phyloP scores from a whole-genome alignment of 2,113 vertebrate genomes.

The Peucedramus taeniatus region DNA sequence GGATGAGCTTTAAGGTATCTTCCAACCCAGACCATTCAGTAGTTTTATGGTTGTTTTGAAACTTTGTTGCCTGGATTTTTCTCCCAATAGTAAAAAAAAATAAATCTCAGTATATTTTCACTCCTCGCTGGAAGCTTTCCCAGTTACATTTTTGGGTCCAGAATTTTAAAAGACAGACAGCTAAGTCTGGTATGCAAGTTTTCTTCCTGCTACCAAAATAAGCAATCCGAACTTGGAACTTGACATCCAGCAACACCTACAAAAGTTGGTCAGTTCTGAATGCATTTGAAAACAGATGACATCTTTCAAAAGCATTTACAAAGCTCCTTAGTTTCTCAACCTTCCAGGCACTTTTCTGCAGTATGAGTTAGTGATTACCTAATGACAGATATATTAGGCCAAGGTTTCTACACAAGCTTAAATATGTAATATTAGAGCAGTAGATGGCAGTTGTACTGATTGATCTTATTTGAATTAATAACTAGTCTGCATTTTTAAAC shows the following conservation, averaged over 20 bases:
- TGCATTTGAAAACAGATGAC: neutral
- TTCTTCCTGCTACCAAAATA: neutral
- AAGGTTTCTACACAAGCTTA: neutral
- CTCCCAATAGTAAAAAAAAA: neutral
- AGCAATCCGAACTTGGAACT: neutral
- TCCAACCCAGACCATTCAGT: neutral
- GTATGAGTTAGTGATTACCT: neutral
- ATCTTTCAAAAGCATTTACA: neutral
- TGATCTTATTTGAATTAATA: neutral
- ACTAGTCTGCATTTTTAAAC: neutral
- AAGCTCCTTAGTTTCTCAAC: neutral
- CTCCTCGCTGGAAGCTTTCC: neutral
- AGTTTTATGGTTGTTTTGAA: neutral
- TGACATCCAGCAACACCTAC: neutral
- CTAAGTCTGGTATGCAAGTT: neutral
- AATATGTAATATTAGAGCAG: neutral
- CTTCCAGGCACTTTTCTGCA: neutral
- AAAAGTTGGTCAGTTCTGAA: neutral
- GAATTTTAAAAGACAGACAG: neutral
- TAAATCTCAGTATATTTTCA: neutral
- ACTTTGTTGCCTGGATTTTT: neutral
- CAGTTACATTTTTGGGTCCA: neutral
- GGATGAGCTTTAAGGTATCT: neutral
- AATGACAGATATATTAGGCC: neutral
- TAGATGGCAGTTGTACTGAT: neutral